A percentile compares a stretch with the other conserved stretches of the same genome.
Conservation (phyloP, 2,888 invertebrate species). For the Volucella zonaria region DNA sequence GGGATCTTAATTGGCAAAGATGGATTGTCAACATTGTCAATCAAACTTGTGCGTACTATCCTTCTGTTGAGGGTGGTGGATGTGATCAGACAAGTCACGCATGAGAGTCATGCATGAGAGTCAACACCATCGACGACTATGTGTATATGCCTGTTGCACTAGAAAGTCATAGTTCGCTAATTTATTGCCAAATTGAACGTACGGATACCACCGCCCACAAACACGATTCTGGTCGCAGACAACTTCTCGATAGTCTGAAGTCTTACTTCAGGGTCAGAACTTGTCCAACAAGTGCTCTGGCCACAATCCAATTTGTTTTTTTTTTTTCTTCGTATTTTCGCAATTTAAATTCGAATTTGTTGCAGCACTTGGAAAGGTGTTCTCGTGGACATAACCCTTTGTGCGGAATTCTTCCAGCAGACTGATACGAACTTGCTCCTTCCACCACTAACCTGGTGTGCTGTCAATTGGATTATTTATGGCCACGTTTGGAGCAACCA, state of each 20-base stretch:
- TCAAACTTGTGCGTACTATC: neutral
- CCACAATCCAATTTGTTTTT: conserved; percentile 48
- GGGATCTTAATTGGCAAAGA: conserved; percentile 29
- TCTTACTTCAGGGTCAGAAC: conserved; percentile 47
- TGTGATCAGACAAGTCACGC: no score
- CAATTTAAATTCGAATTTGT: conserved; percentile 71
- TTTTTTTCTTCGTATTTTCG: conserved; percentile 24
- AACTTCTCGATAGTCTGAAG: conserved; percentile 17
- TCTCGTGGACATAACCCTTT: conserved; percentile 45
- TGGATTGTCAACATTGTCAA: neutral
- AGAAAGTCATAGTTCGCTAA: conserved; percentile 17
- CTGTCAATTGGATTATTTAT: conserved; percentile 73
- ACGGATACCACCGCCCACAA: conserved; percentile 49
- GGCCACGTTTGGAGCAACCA: conserved; percentile 54
- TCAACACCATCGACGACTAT: no score
- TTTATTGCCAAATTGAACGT: conserved; percentile 45
- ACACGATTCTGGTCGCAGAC: neutral
- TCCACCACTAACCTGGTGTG: conserved; percentile 31
- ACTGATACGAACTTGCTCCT: conserved; percentile 33
- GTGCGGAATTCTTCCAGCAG: conserved; percentile 11
- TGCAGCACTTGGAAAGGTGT: conserved; percentile 60
- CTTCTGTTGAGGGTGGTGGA: neutral
- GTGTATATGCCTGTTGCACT: conserved; percentile 11
- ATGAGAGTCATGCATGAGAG: no score
- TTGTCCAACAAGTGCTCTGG: conserved; percentile 71